Conservation (phyloP, 2,113 vertebrate genomes). For the Chaenocephalus aceratus region DNA sequence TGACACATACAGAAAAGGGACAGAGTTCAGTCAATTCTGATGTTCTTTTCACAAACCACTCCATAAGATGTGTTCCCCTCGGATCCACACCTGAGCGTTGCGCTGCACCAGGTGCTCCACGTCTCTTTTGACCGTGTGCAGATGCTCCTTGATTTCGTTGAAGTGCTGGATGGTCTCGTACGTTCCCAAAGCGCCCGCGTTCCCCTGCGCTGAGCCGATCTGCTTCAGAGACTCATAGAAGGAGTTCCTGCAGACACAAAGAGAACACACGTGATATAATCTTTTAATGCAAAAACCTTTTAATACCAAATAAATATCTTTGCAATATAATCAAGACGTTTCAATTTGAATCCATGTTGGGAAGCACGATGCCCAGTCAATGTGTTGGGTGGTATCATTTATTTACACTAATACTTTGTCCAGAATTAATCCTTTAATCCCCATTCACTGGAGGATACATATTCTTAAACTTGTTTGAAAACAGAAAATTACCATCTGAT, state of each 20-base stretch:
- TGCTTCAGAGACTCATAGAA: constrained; percentile 87
- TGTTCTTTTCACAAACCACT: neutral
- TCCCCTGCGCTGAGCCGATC: constrained; percentile 82
- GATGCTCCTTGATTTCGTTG: constrained; percentile 96
- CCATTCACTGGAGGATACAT: constrained; percentile 68
- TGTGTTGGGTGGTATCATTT: constrained; percentile 53
- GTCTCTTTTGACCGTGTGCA: constrained; percentile 91
- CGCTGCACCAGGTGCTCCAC: constrained; percentile 90
- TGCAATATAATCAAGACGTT: neutral
- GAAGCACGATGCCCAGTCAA: constrained; percentile 28
- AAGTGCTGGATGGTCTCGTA: constrained; percentile 96
- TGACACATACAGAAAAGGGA: neutral
- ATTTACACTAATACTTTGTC: constrained; percentile 51
- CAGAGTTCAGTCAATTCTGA: neutral
- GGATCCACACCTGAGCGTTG: constrained; percentile 66
- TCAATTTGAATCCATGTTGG: constrained; percentile 20
- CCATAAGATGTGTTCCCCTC: too few species aligned
- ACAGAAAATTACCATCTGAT: constrained; percentile 77
- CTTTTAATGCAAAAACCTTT: neutral
- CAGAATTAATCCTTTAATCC: constrained; percentile 77
- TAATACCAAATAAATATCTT: constrained; percentile 18
- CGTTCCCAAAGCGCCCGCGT: constrained; percentile 76
- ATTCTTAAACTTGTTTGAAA: constrained; percentile 72
- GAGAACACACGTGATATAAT: constrained; percentile 10
- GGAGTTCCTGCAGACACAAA: constrained; percentile 83